A percentile compares a stretch with the other conserved stretches of the same genome.
phyloP scores from a whole-genome alignment of 2,888 invertebrate species.

The Limenitis camilla region DNA sequence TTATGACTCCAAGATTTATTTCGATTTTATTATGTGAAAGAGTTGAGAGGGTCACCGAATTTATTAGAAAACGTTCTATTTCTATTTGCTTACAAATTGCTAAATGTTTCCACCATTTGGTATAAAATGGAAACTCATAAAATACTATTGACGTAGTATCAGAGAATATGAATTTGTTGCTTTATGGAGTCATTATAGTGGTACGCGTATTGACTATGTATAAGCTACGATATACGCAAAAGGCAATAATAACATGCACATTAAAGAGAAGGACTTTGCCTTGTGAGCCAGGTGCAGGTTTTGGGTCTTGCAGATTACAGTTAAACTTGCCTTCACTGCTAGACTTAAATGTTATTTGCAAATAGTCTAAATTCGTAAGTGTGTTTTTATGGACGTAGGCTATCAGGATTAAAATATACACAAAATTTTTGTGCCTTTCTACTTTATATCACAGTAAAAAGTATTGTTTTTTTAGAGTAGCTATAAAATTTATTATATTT shows the following conservation, averaged over 20 bases:
- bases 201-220: too few species aligned
- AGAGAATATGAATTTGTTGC: constrained; percentile 46
- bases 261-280: too few species aligned
- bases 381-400: too few species aligned
- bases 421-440: too few species aligned
- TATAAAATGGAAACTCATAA: constrained; percentile 50
- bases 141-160: constrained; percentile 53
- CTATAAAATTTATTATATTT: constrained; percentile 9
- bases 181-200: constrained; percentile 33
- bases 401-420: too few species aligned
- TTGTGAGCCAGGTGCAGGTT: too few species aligned
- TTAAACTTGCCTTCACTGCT: too few species aligned
- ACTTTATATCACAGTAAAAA: not conserved
- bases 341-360: too few species aligned
- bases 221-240: too few species aligned
- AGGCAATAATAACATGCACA: too few species aligned
- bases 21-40: constrained; percentile 23
- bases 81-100: constrained; percentile 45
- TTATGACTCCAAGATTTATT: constrained; percentile 24
- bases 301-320: too few species aligned
- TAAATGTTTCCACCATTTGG: constrained; percentile 41
- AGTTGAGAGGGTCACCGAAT: constrained; percentile 20
- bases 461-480: constrained; percentile 21
- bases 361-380: too few species aligned
- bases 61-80: constrained; percentile 37